Conservation (phyloP, 1,140 invertebrate species). For the Rhizoglyphus robini region DNA sequence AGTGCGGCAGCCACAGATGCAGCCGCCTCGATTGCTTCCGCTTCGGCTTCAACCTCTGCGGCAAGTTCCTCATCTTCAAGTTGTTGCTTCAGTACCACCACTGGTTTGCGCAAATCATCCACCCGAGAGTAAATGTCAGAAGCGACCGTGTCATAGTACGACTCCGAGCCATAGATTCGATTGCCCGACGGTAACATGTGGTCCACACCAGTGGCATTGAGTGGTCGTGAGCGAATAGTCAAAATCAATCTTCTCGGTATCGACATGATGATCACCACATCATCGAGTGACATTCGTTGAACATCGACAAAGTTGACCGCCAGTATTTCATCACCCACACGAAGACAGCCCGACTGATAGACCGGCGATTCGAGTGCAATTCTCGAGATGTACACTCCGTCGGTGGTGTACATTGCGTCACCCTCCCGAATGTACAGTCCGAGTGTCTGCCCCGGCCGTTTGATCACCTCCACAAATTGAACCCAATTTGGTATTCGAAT, state of each 20-base stretch:
- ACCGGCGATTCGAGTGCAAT: conserved; percentile 93
- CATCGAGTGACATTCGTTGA: conserved; percentile 89
- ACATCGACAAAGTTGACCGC: conserved; percentile 96
- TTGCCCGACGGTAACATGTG: background rate
- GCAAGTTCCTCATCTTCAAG: background rate
- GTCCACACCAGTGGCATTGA: background rate
- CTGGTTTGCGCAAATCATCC: background rate
- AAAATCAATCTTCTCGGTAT: conserved; percentile 87
- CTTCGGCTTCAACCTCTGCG: background rate
- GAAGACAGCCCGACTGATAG: conserved; percentile 85
- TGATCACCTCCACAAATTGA: conserved; percentile 96
- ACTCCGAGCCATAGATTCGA: conserved; percentile 9
- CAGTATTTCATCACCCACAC: conserved; percentile 96
- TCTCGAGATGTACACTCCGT: conserved; percentile 95
- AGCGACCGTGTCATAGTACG: conserved; percentile 9
- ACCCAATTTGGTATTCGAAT: conserved; percentile 40
- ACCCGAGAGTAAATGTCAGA: conserved; percentile 1
- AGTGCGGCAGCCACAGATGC: background rate
- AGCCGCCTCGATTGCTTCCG: background rate
- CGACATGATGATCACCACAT: conserved; percentile 98
- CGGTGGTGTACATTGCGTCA: conserved; percentile 76
- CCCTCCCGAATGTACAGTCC: conserved; percentile 95
- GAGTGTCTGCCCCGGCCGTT: conserved; percentile 92
- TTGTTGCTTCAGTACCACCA: background rate
- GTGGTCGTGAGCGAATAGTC: conserved; percentile 36